A percentile compares a stretch with the other conserved stretches of the same genome.
These are phyloP conservation scores for Stenopsyche tienmushanensis DNA, from an alignment of 1,140 invertebrate species.

Conservation along the genomic window DNA sequence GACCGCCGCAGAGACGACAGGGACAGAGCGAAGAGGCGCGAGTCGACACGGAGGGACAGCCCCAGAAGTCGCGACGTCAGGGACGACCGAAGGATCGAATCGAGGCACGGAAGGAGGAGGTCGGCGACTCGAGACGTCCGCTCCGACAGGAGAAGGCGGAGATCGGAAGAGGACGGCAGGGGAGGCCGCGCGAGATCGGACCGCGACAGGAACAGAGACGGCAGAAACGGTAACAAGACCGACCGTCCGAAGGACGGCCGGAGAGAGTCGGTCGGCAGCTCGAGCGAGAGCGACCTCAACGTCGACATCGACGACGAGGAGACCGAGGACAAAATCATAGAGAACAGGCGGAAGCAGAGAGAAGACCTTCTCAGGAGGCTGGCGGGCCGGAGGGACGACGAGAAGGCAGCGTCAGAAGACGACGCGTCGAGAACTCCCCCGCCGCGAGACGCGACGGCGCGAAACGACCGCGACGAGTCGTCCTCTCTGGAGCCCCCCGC, in stretches of 20 bases:
- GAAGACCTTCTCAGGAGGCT: conserved; percentile 77
- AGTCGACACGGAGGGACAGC: conserved; percentile 42
- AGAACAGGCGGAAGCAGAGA: conserved; percentile 82
- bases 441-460: not conserved
- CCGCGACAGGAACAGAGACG: conserved; percentile 36
- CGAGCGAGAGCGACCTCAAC: conserved; percentile 60
- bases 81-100: conserved; percentile 9
- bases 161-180: conserved; percentile 40
- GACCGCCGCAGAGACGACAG: conserved; percentile 30
- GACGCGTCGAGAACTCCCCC: conserved; percentile 47
- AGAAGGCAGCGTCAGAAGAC: conserved; percentile 1
- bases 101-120: conserved; percentile 44
- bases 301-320: conserved; percentile 84
- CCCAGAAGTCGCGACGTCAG: not conserved
- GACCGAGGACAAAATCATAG: conserved; percentile 93
- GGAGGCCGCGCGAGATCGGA: conserved; percentile 15
- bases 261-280: conserved; percentile 51
- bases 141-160: conserved; percentile 41
- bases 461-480: not conserved
- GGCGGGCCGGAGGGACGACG: conserved; percentile 12
- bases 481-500: not conserved
- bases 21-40: conserved; percentile 41
- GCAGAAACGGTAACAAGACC: conserved; percentile 47
- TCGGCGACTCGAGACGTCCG: conserved; percentile 37
- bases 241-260: conserved; percentile 76